phyloP scores from a whole-genome alignment of 2,888 invertebrate species.

The Trissolcus japonicus region DNA sequence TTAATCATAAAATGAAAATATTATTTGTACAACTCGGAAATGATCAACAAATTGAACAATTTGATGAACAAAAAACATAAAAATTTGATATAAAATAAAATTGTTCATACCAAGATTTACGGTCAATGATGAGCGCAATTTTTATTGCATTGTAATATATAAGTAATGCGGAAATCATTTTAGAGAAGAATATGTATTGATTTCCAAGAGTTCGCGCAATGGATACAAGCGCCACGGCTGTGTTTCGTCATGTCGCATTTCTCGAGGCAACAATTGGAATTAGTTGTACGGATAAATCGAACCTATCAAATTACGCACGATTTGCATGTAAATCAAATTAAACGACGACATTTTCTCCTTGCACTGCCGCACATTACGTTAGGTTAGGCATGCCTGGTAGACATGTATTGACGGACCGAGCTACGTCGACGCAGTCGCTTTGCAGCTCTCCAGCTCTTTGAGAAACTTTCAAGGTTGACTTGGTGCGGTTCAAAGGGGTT shows the following conservation, averaged over 20 bases:
- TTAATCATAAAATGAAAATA: no score
- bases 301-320: not conserved
- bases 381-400: constrained; percentile 38
- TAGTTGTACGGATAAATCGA: constrained; percentile 5
- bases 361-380: constrained; percentile 1
- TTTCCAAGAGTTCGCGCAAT: constrained; percentile 8
- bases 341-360: constrained; percentile 8
- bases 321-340: constrained; percentile 20
- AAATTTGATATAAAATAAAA: no score
- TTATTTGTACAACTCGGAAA: no score
- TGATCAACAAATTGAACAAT: no score
- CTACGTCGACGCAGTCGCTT: constrained; percentile 47
- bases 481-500: not conserved
- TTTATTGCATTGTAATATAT: no score
- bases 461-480: constrained; percentile 42
- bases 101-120: no score
- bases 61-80: no score
- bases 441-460: constrained; percentile 34
- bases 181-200: constrained; percentile 37
- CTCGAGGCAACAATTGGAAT: not conserved
- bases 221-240: not conserved
- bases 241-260: not conserved
- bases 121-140: not conserved
- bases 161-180: constrained; percentile 20
- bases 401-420: constrained; percentile 42